Conservation (phyloP, 2,888 invertebrate genomes). For the Phengaris arion region DNA sequence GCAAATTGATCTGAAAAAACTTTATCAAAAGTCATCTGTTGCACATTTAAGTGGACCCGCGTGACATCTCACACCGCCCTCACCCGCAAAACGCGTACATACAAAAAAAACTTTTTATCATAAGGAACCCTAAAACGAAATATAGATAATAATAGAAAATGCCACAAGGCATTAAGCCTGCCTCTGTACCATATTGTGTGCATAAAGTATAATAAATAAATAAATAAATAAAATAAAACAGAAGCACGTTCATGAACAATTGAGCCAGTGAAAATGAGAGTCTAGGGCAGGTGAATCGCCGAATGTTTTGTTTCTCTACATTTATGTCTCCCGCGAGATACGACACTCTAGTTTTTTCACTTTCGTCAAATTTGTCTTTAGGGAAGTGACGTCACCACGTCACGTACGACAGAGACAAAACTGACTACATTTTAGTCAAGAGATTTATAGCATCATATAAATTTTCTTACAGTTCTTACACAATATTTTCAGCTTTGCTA, state of each 20-base stretch:
- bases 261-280: background rate
- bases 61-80: no score
- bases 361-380: constrained; percentile 5
- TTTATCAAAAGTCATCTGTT: no score
- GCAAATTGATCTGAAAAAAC: no score
- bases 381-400: constrained; percentile 15
- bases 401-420: background rate
- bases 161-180: no score
- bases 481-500: background rate
- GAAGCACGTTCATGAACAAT: background rate
- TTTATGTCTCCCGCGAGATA: background rate
- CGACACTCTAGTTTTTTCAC: background rate
- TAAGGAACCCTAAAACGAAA: background rate
- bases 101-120: background rate
- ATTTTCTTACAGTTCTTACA: background rate
- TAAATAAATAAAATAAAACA: no score
- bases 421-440: background rate
- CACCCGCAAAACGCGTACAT: background rate
- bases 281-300: background rate
- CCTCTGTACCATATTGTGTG: no score
- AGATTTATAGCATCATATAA: background rate
- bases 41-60: no score
- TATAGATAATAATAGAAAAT: no score
- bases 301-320: background rate
- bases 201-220: no score